Conservation (phyloP, 2,113 vertebrate species). For the Notechis scutatus region DNA sequence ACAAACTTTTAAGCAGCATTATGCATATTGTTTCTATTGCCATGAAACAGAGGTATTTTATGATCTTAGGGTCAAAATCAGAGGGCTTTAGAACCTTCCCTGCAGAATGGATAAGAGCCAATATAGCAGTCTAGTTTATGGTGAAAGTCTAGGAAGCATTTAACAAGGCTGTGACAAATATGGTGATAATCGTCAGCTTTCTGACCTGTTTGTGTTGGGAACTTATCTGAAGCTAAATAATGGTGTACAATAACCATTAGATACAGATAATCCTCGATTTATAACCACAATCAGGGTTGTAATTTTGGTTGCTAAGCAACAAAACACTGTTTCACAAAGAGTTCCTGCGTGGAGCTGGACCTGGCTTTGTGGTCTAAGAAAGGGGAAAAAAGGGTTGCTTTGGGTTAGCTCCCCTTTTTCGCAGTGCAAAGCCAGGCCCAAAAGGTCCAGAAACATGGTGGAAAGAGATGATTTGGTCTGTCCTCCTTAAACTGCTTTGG, state of each 20-base stretch:
- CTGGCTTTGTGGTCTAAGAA: background rate
- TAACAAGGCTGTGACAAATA: background rate
- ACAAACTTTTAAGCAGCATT: background rate
- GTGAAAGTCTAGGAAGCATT: background rate
- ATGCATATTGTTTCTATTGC: rapidly evolving
- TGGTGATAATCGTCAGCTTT: slow-evolving; percentile 1
- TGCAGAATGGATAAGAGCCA: background rate
- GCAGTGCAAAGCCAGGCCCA: too few relatives aligned
- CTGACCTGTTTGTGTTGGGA: background rate
- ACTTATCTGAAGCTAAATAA: background rate
- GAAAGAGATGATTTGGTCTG: too few relatives aligned
- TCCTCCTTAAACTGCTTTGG: too few relatives aligned
- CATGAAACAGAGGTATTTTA: rapidly evolving
- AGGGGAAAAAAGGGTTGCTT: too few relatives aligned
- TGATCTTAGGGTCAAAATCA: background rate
- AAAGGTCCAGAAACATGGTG: too few relatives aligned
- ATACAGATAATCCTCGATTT: background rate
- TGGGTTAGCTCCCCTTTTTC: too few relatives aligned
- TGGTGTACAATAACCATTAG: background rate
- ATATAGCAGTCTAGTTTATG: background rate
- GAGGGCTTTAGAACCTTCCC: background rate
- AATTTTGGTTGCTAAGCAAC: background rate
- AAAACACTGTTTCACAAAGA: background rate
- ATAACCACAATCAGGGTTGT: background rate
- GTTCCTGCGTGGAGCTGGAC: background rate